These are phyloP conservation scores for Wasmannia auropunctata DNA, from an alignment of 1,140 invertebrate species.

Conservation along the genomic window DNA sequence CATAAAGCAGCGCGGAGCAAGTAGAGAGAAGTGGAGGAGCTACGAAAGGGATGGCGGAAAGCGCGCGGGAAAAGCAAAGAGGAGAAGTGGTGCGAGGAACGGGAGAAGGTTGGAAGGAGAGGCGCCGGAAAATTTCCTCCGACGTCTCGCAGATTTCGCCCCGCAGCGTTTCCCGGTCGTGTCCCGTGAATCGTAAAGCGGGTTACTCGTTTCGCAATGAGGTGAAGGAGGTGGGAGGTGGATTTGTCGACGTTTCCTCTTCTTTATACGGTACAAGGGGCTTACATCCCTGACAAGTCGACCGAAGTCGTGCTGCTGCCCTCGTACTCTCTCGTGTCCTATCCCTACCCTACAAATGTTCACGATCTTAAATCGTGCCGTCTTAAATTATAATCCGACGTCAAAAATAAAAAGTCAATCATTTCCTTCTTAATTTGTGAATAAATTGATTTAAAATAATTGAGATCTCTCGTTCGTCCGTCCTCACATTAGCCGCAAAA, in stretches of 20 bases:
- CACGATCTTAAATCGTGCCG: background rate
- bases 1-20: slow-evolving; percentile 32
- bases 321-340: background rate
- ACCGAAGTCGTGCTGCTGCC: slow-evolving; percentile 30
- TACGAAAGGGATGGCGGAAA: background rate
- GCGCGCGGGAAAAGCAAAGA: background rate
- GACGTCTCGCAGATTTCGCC: slow-evolving; percentile 63
- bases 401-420: background rate
- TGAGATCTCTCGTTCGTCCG: background rate
- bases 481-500: background rate
- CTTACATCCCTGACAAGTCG: slow-evolving; percentile 60
- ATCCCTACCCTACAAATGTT: background rate
- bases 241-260: slow-evolving; percentile 56
- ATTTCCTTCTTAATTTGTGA: background rate
- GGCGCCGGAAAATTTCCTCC: slow-evolving; percentile 63
- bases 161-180: slow-evolving; percentile 21
- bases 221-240: background rate
- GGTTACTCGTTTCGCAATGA: slow-evolving; percentile 66
- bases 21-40: background rate
- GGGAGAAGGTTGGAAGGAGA: background rate
- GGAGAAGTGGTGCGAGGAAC: background rate
- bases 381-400: background rate
- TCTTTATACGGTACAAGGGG: slow-evolving; percentile 48
- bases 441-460: background rate
- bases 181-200: slow-evolving; percentile 66